Evolutionary conservation across 2,888 invertebrate genomes (phyloP), one percentile per base, ranked within the genome.

Genomic region (Spisula subtruncata): DNA sequence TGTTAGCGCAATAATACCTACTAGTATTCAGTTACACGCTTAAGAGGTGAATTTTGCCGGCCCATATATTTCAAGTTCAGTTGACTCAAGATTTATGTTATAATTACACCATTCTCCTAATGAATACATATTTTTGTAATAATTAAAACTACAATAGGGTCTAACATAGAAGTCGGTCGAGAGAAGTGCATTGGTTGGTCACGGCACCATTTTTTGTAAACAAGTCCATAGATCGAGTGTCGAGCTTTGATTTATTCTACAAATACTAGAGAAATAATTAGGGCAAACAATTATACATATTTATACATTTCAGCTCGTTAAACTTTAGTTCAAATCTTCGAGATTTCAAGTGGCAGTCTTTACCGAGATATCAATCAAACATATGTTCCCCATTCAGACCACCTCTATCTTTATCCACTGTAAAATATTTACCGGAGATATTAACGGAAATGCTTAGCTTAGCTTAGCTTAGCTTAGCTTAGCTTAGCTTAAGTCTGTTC

Each of bases 191-290:
- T 60, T 60, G 60, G n/a, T 60, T 20, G 18, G n/a, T 20, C n/a
- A n/a, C n/a, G n/a, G n/a, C n/a, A n/a, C n/a, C 60, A 60, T 60
- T n/a, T 60, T 60, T 5, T 48, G 48, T 48, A 8, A 20, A 60
- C 60, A 60, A 60, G 60, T n/a, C 60, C 60, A 20, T n/a, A 60
- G 48, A n/a, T 60, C 60, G 60, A 60, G 60, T 60, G n/a, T n/a
- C 2, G 60, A 16, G 20, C n/a, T 60, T 60, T n/a, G 60, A 60
- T n/a, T n/a, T n/a, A n/a, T 60, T 60, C n/a, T 20, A n/a, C n/a
- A n/a, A n/a, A n/a, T n/a, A n/a, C n/a, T n/a, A n/a, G n/a, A n/a
- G n/a, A n/a, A n/a, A n/a, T n/a, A n/a, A n/a, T n/a, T n/a, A n/a
- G n/a, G n/a, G n/a, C n/a, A 60, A 60, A n/a, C 0, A n/a, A n/a